Evolutionary conservation across 1,140 invertebrate species (phyloP).

Genomic region (Hirudo medicinalis): DNA sequence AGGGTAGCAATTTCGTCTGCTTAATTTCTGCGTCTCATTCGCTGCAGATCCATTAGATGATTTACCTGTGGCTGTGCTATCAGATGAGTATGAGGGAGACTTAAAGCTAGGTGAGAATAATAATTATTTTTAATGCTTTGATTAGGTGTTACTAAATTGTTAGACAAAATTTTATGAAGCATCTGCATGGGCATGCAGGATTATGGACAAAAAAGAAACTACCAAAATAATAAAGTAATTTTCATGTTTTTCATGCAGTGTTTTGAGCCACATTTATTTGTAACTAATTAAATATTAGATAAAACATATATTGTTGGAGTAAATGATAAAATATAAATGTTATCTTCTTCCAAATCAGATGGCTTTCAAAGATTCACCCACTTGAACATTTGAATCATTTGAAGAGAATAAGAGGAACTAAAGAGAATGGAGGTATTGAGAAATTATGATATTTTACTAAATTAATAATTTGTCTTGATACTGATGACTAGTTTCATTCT

Average conservation of each 20-base stretch:
- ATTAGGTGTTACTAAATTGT: not conserved
- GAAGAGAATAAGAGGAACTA: slow-evolving; percentile 16
- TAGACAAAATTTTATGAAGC: not conserved
- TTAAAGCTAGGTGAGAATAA: not conserved
- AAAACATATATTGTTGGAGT: too few relatives aligned
- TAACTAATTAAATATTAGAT: too few relatives aligned
- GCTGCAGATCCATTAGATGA: not conserved
- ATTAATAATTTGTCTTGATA: too few relatives aligned
- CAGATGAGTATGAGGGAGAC: not conserved
- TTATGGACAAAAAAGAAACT: slow-evolving; percentile 17
- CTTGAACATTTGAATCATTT: slow-evolving; percentile 15
- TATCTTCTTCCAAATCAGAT: not conserved
- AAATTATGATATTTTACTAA: not conserved
- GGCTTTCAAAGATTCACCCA: not conserved
- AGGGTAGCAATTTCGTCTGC: too few relatives aligned
- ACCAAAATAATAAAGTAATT: slow-evolving; percentile 13
- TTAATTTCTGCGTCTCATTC: too few relatives aligned
- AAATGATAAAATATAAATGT: too few relatives aligned
- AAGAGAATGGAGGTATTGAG: slow-evolving; percentile 1
- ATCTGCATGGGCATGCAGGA: slow-evolving; percentile 7
- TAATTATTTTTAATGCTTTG: not conserved
- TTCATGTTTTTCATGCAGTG: not conserved
- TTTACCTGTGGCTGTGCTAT: not conserved
- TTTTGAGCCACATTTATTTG: not conserved
- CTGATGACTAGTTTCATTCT: too few relatives aligned